phyloP scores from a whole-genome alignment of 2,888 invertebrate species.

The Stenchaetothrips biformis region DNA sequence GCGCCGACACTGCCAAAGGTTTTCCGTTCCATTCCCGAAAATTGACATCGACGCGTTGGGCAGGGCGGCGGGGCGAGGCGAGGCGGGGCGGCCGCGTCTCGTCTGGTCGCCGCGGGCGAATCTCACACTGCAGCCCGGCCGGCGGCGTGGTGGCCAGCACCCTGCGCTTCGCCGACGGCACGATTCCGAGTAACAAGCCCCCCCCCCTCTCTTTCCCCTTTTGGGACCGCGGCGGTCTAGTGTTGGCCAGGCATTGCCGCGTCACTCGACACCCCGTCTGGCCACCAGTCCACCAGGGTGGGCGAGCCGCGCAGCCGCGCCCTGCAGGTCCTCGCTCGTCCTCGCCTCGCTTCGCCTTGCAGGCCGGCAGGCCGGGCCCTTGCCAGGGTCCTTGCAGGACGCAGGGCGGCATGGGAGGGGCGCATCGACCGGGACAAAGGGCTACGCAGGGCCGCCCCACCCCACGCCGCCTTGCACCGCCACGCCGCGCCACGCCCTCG shows the following conservation, averaged over 20 bases:
- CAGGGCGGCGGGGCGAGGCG: background rate
- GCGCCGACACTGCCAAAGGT: too few species aligned
- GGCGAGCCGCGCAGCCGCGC: too few species aligned
- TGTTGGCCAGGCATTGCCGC: too few species aligned
- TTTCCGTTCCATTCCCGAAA: too few species aligned
- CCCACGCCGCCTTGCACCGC: background rate
- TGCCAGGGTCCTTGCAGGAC: background rate
- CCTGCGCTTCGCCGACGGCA: background rate
- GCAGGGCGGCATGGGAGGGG: too few species aligned
- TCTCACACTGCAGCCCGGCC: background rate
- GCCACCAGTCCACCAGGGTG: too few species aligned
- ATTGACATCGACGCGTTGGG: background rate
- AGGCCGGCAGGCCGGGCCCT: too few species aligned
- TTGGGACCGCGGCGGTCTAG: background rate
- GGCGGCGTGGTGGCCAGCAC: background rate
- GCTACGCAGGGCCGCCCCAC: background rate
- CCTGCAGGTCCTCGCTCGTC: too few species aligned
- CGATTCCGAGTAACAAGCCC: background rate
- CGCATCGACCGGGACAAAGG: background rate
- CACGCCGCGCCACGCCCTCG: background rate
- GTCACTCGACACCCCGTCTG: too few species aligned
- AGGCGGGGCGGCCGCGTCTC: background rate
- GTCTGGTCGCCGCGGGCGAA: background rate
- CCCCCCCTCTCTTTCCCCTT: background rate
- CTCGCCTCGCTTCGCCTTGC: too few species aligned